Conservation (phyloP, 2,797 vertebrate species). For the Geotrypetes seraphini region DNA sequence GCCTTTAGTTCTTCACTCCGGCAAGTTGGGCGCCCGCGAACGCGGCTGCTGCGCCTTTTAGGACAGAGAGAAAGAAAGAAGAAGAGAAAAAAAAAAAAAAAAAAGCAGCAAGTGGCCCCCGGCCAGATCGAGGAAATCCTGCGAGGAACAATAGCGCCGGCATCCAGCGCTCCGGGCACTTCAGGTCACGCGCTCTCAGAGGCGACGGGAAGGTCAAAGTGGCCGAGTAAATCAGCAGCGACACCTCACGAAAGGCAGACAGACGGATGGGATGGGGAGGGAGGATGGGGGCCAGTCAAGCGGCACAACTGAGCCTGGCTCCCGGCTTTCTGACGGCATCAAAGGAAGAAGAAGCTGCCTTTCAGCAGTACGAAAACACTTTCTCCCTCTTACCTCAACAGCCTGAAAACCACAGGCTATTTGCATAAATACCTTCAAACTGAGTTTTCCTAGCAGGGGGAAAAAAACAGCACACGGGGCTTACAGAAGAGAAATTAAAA, state of each 20-base stretch:
- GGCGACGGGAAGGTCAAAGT: conserved; percentile 31
- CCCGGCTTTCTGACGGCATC: conserved; percentile 19
- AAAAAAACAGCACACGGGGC: too few species aligned
- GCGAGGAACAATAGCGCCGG: conserved; percentile 47
- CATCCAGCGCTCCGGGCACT: conserved; percentile 46
- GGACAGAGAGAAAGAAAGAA: too few species aligned
- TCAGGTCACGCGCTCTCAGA: conserved; percentile 27
- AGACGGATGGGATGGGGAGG: conserved; percentile 7
- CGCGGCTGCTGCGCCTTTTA: too few species aligned
- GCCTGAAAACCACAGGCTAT: conserved; percentile 4
- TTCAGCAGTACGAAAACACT: not conserved
- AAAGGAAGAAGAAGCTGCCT: conserved; percentile 17
- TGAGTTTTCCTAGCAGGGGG: not conserved
- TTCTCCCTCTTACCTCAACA: conserved; percentile 1
- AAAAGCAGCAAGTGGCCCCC: conserved; percentile 54
- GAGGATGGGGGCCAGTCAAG: conserved; percentile 17
- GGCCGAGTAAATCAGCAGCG: conserved; percentile 29
- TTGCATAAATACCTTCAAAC: conserved; percentile 16
- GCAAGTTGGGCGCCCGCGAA: conserved; percentile 70
- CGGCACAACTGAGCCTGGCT: conserved; percentile 13
- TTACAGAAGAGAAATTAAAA: not conserved
- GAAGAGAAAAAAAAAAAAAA: too few species aligned
- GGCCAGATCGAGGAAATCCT: conserved; percentile 60
- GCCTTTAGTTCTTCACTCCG: conserved; percentile 63
- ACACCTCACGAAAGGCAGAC: conserved; percentile 31